These are phyloP conservation scores for Cardinalis cardinalis DNA, from an alignment of 2,113 vertebrate genomes.

Conservation along the genomic window DNA sequence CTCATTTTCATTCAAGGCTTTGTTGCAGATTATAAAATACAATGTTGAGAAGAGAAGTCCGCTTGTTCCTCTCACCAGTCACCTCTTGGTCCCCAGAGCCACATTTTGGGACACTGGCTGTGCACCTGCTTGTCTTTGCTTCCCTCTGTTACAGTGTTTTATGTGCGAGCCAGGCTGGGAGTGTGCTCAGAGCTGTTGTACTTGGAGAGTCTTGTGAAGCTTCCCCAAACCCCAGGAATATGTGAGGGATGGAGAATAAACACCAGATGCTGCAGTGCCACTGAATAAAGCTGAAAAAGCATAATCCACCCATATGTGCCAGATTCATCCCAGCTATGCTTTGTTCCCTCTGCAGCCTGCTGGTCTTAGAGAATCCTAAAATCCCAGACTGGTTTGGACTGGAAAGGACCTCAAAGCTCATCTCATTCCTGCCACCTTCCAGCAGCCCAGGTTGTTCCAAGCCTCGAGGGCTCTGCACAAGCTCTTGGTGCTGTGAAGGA, in stretches of 20 bases:
- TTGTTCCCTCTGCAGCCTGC: not conserved
- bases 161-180: not conserved
- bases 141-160: not conserved
- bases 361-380: not conserved
- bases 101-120: not conserved
- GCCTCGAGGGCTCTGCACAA: not conserved
- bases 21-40: not conserved
- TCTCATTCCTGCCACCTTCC: not conserved
- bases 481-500: not conserved
- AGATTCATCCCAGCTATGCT: not conserved
- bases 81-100: not conserved
- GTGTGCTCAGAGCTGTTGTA: not conserved
- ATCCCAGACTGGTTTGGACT: not conserved
- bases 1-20: not conserved
- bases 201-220: not conserved
- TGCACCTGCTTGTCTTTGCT: not conserved
- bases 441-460: not conserved
- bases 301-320: not conserved
- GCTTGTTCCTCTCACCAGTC: not conserved
- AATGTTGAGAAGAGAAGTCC: too few relatives aligned
- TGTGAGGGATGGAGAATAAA: not conserved
- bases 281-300: not conserved
- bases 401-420: not conserved
- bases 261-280: not conserved
- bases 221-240: not conserved